A percentile compares a stretch with the other conserved stretches of the same genome.
These are phyloP conservation scores for Drepana arcuata DNA, from an alignment of 1,140 invertebrate species.

Conservation along the genomic window DNA sequence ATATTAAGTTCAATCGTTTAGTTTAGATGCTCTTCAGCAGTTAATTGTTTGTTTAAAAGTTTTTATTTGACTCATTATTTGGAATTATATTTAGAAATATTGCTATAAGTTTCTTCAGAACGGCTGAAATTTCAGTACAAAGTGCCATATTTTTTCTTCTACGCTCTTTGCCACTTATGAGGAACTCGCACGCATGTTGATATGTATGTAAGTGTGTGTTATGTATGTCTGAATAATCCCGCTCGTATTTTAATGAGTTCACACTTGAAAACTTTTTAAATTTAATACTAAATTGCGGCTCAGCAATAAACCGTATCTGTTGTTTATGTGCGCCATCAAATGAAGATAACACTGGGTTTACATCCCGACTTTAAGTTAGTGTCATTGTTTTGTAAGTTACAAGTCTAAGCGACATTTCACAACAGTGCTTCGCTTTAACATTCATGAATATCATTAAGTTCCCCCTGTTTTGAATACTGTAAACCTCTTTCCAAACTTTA, in stretches of 20 bases:
- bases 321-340: slow-evolving; percentile 59
- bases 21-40: slow-evolving; percentile 57
- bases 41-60: slow-evolving; percentile 57
- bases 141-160: not conserved
- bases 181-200: no score
- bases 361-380: slow-evolving; percentile 53
- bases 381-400: slow-evolving; percentile 63
- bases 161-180: no score
- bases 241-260: not conserved
- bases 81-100: slow-evolving; percentile 32
- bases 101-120: slow-evolving; percentile 43
- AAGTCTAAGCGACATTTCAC: slow-evolving; percentile 57
- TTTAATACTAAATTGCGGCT: slow-evolving; percentile 45
- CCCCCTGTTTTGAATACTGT: slow-evolving; percentile 60
- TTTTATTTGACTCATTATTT: slow-evolving; percentile 29
- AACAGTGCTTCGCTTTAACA: slow-evolving; percentile 52
- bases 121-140: slow-evolving; percentile 31
- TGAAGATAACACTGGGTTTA: slow-evolving; percentile 48
- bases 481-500: slow-evolving; percentile 46
- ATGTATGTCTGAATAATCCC: no score
- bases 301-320: slow-evolving; percentile 50
- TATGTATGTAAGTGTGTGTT: no score
- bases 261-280: slow-evolving; percentile 35
- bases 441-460: slow-evolving; percentile 65
- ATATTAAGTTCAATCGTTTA: slow-evolving; percentile 41